Evolutionary conservation across 2,113 vertebrate genomes (phyloP).

Genomic region (Clinocottus analis): DNA sequence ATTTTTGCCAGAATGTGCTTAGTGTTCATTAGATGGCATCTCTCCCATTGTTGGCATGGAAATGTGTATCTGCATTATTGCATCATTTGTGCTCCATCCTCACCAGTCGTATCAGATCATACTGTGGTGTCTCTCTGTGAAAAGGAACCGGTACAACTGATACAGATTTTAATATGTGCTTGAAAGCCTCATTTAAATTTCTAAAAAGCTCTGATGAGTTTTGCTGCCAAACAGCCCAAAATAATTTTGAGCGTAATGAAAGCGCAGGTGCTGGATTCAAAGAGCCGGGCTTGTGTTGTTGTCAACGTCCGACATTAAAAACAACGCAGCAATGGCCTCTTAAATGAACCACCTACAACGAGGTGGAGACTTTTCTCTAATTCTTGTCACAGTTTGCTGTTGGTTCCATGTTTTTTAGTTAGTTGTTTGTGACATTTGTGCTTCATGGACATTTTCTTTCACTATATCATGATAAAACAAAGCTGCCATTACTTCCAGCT

Average conservation of each 20-base stretch:
- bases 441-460: background rate
- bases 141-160: slow-evolving; percentile 3
- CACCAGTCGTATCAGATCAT: background rate
- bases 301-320: background rate
- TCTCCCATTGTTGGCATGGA: background rate
- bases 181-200: slow-evolving; percentile 47
- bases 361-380: background rate
- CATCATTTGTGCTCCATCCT: slow-evolving; percentile 15
- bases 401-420: background rate
- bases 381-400: background rate
- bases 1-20: background rate
- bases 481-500: background rate
- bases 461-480: background rate
- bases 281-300: background rate
- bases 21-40: background rate
- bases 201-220: slow-evolving; percentile 2
- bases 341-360: background rate
- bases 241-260: background rate
- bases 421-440: background rate
- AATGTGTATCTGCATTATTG: background rate
- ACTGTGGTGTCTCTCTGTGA: background rate
- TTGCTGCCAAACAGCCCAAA: slow-evolving; percentile 6
- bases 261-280: slow-evolving; percentile 30
- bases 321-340: background rate
- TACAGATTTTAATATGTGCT: slow-evolving; percentile 16